Percentiles rank a stretch among this genome's conserved stretches.
Conservation (phyloP, 2,113 vertebrate genomes). For the Zapornia atra region DNA sequence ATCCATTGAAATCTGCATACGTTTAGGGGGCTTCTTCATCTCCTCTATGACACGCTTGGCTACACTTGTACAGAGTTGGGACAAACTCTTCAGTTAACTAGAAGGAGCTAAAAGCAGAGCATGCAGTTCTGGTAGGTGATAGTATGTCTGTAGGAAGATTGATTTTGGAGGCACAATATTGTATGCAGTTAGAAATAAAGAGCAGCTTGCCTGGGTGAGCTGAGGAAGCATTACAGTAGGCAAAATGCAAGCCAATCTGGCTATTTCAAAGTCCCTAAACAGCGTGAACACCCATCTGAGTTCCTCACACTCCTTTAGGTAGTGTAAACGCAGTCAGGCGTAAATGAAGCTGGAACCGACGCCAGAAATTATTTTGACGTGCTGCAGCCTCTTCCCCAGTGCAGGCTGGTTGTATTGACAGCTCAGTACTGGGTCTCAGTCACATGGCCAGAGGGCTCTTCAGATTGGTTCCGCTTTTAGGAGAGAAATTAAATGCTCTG, state of each 20-base stretch:
- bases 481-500: not conserved
- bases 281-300: not conserved
- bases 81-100: not conserved
- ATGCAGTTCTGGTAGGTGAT: not conserved
- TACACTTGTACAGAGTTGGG: not conserved
- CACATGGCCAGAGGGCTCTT: not conserved
- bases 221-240: not conserved
- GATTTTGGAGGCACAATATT: not conserved
- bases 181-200: not conserved
- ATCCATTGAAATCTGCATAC: not conserved
- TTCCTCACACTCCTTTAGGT: not conserved
- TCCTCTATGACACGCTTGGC: not conserved
- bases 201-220: not conserved
- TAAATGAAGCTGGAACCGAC: not conserved
- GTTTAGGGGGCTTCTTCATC: not conserved
- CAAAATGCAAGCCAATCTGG: not conserved
- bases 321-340: not conserved
- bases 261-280: not conserved
- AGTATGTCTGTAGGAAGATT: not conserved
- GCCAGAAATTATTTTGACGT: not conserved
- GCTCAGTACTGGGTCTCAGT: not conserved
- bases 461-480: not conserved
- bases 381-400: not conserved
- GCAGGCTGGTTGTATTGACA: not conserved
- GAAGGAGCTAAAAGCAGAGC: not conserved